Conservation (phyloP, 2,888 invertebrate species). For the Allacma fusca region DNA sequence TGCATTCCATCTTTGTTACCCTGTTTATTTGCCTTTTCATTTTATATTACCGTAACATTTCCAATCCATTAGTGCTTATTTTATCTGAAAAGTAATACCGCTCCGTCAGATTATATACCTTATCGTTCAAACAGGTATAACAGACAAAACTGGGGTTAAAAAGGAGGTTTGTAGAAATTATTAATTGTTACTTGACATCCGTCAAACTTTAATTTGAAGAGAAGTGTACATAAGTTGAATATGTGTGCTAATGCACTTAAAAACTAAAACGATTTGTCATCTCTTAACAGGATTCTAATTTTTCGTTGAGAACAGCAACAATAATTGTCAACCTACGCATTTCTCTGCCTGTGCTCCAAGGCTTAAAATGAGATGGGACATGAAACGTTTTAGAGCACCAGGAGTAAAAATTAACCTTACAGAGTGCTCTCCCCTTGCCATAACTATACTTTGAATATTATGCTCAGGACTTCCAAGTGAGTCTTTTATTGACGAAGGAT, state of each 20-base stretch:
- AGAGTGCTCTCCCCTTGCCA: too few species aligned
- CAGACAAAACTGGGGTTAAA: background rate
- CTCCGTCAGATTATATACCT: background rate
- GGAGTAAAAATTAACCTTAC: background rate
- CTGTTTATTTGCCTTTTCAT: background rate
- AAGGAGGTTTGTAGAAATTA: background rate
- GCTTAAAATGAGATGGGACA: background rate
- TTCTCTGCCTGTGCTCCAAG: background rate
- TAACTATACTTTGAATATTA: too few species aligned
- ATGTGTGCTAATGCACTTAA: background rate
- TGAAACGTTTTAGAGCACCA: background rate
- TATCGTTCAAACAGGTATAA: background rate
- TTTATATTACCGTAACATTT: background rate
- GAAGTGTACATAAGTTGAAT: background rate
- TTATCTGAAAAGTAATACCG: too few species aligned
- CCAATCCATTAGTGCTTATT: too few species aligned
- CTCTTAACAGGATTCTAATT: background rate
- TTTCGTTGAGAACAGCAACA: background rate
- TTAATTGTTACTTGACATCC: background rate
- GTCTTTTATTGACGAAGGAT: too few species aligned
- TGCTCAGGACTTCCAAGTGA: too few species aligned
- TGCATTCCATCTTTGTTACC: background rate
- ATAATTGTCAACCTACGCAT: background rate
- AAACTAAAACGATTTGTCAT: slow-evolving; percentile 3
- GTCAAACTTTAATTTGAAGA: background rate